Conservation (phyloP, 2,113 vertebrate genomes). For the Astatoreochromis straeleni region DNA sequence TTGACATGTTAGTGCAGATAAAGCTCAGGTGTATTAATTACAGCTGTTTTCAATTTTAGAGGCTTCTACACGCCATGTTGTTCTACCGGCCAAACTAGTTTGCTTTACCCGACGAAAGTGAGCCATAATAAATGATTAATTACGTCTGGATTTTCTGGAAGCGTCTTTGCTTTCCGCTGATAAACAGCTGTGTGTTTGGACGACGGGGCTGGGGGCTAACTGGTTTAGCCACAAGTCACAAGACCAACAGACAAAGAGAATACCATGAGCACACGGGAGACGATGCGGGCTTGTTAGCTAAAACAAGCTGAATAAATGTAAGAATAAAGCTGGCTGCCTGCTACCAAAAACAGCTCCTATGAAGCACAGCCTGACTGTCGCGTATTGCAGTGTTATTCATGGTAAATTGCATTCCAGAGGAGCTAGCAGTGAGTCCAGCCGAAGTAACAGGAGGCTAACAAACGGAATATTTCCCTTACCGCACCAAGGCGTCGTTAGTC, state of each 20-base stretch:
- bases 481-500: conserved; percentile 47
- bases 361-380: background rate
- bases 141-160: background rate
- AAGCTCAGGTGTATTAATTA: background rate
- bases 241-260: background rate
- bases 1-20: background rate
- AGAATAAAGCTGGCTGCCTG: background rate
- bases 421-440: background rate
- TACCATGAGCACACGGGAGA: background rate
- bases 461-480: conserved; percentile 41
- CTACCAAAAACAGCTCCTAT: background rate
- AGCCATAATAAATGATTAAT: background rate
- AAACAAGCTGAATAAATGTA: background rate
- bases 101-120: background rate
- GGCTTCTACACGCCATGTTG: background rate
- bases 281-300: background rate
- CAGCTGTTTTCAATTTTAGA: background rate
- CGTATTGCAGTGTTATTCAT: background rate
- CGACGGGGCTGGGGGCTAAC: background rate
- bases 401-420: background rate
- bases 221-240: background rate
- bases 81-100: background rate
- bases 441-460: background rate
- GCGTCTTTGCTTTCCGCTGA: background rate
- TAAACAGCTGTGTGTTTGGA: background rate